phyloP scores from a whole-genome alignment of 2,113 vertebrate genomes.

The Cnemophilus loriae region DNA sequence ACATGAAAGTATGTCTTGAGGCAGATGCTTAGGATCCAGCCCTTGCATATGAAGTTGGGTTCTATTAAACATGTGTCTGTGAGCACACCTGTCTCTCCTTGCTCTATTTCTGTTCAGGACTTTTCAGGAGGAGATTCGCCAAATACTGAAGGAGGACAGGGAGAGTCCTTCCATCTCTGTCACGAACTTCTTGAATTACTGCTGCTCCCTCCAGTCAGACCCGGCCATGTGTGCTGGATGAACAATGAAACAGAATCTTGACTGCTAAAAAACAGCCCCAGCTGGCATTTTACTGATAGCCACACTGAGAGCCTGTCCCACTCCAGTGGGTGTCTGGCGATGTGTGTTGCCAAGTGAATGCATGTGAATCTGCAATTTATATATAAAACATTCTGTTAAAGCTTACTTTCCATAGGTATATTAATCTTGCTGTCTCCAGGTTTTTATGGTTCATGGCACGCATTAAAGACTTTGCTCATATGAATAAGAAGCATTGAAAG shows the following conservation, averaged over 20 bases:
- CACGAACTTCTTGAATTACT: neutral
- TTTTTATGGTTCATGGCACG: neutral
- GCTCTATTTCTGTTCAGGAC: neutral
- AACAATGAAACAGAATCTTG: neutral
- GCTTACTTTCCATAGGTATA: neutral
- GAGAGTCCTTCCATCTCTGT: neutral
- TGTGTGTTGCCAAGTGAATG: neutral
- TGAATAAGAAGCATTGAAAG: neutral
- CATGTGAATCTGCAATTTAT: neutral
- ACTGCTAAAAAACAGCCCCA: neutral
- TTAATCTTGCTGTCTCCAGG: neutral
- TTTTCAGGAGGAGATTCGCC: neutral
- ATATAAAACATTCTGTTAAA: neutral
- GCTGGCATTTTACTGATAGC: neutral
- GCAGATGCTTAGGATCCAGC: neutral
- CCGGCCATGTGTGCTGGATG: neutral
- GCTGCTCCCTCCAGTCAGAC: neutral
- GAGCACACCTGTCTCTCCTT: neutral
- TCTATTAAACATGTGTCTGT: neutral
- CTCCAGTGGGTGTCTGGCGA: neutral
- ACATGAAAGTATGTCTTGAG: neutral
- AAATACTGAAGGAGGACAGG: neutral
- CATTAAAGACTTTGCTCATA: neutral
- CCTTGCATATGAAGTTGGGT: neutral
- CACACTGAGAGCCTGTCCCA: neutral